These are phyloP conservation scores for Polymixis flavicincta DNA, from an alignment of 2,888 invertebrate species.

Conservation along the genomic window DNA sequence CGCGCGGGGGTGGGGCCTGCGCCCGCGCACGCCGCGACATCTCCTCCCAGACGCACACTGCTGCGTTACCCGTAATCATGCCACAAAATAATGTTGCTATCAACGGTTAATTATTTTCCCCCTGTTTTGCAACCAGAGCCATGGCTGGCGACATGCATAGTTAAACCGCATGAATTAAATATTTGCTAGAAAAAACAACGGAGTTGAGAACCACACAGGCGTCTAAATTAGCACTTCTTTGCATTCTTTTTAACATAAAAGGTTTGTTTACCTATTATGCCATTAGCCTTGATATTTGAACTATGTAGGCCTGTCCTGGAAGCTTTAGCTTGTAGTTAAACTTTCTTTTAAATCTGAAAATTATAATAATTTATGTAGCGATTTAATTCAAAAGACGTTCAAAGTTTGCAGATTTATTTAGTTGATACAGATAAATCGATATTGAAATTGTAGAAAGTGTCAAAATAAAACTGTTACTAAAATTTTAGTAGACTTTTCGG, in stretches of 20 bases:
- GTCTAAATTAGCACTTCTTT: constrained; percentile 65
- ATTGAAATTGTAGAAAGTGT: constrained; percentile 12
- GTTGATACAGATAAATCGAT: background rate
- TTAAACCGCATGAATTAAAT: constrained; percentile 73
- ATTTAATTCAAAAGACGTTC: background rate
- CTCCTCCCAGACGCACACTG: constrained; percentile 81
- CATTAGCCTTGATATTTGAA: constrained; percentile 44
- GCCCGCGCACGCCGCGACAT: constrained; percentile 86
- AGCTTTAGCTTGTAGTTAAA: constrained; percentile 1
- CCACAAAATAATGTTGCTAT: constrained; percentile 81
- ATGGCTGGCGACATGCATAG: constrained; percentile 72
- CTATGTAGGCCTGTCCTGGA: constrained; percentile 17
- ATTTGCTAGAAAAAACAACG: constrained; percentile 69
- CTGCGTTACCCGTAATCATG: constrained; percentile 63
- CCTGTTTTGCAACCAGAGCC: constrained; percentile 66
- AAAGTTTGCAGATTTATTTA: background rate
- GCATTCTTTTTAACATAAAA: constrained; percentile 57
- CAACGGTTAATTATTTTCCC: constrained; percentile 83
- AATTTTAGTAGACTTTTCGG: background rate
- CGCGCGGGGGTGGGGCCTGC: constrained; percentile 85
- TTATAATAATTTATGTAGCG: constrained; percentile 8
- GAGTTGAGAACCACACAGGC: constrained; percentile 52
- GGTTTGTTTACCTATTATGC: constrained; percentile 51
- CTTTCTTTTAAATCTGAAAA: constrained; percentile 2
- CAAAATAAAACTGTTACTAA: background rate